Percentiles rank a stretch among this genome's conserved stretches.
phyloP scores from a whole-genome alignment of 2,888 invertebrate genomes.

The Cheilosia pagana region DNA sequence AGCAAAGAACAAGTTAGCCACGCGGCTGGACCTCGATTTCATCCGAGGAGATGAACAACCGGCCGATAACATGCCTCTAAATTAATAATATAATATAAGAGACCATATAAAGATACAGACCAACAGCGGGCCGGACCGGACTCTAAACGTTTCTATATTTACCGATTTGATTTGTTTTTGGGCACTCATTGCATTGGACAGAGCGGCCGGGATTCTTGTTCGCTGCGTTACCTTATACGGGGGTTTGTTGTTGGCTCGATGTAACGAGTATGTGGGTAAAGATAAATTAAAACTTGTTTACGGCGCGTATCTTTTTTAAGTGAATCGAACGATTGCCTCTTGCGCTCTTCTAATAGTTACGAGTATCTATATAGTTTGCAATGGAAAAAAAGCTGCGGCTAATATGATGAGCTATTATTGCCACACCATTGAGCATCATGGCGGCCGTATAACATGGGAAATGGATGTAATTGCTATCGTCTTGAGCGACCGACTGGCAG shows the following conservation, averaged over 20 bases:
- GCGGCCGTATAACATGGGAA: constrained; percentile 70
- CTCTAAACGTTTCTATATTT: constrained; percentile 66
- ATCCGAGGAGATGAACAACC: constrained; percentile 51
- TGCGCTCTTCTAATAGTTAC: constrained; percentile 52
- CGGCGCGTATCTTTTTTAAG: constrained; percentile 40
- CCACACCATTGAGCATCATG: constrained; percentile 72
- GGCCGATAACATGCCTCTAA: constrained; percentile 69
- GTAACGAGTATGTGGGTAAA: constrained; percentile 40
- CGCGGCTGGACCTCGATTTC: constrained; percentile 29
- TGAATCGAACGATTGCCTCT: constrained; percentile 44
- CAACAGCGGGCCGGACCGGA: constrained; percentile 28
- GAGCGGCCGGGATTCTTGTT: constrained; percentile 44
- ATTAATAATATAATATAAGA: constrained; percentile 74
- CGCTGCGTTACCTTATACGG: constrained; percentile 62
- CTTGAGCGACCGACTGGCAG: constrained; percentile 16
- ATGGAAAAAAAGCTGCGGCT: constrained; percentile 27
- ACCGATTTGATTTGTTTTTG: constrained; percentile 69
- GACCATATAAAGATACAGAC: constrained; percentile 63
- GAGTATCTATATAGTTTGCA: not conserved
- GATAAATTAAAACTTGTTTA: constrained; percentile 68
- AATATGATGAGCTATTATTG: constrained; percentile 73
- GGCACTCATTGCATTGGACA: constrained; percentile 44
- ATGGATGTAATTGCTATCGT: constrained; percentile 64
- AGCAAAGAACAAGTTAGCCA: constrained; percentile 46
- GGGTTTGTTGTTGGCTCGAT: constrained; percentile 58